Evolutionary conservation across 1,140 invertebrate genomes (phyloP).

Genomic region (Philotrypesis tridentata): DNA sequence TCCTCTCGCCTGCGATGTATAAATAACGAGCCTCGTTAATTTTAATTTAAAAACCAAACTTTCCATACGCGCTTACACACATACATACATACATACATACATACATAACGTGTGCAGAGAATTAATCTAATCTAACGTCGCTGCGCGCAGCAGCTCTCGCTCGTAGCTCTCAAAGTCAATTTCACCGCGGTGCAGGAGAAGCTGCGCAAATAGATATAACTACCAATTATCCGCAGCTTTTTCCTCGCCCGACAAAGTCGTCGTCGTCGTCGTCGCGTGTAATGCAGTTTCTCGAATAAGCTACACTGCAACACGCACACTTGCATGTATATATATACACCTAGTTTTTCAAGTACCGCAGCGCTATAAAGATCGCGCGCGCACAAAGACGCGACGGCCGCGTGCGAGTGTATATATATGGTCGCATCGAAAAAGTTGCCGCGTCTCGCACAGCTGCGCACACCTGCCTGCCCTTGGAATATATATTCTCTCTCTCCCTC

Average conservation of each 20-base stretch:
- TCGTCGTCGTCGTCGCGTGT: neutral
- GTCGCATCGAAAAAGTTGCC: neutral
- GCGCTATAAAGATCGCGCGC: neutral
- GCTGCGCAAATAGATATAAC: too few relatives aligned
- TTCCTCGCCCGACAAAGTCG: neutral
- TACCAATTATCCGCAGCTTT: neutral
- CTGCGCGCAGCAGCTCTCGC: neutral
- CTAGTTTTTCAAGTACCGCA: neutral
- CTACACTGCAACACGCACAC: neutral
- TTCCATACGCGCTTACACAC: neutral
- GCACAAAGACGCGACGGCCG: too few relatives aligned
- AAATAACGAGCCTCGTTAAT: neutral
- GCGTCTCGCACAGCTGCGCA: slow-evolving; percentile 18
- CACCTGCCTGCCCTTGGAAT: slow-evolving; percentile 46
- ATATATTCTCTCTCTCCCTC: too few relatives aligned
- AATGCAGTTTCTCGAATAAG: too few relatives aligned
- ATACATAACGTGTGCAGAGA: too few relatives aligned
- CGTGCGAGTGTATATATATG: too few relatives aligned
- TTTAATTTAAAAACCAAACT: neutral
- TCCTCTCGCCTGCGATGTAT: too few relatives aligned
- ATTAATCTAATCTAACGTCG: neutral
- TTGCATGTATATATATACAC: neutral
- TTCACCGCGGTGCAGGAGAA: neutral
- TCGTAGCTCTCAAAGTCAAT: neutral
- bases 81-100: too few relatives aligned